Percentiles rank a stretch among this genome's conserved stretches.
phyloP scores from a whole-genome alignment of 2,113 vertebrate species.

The Prunella fulvescens region DNA sequence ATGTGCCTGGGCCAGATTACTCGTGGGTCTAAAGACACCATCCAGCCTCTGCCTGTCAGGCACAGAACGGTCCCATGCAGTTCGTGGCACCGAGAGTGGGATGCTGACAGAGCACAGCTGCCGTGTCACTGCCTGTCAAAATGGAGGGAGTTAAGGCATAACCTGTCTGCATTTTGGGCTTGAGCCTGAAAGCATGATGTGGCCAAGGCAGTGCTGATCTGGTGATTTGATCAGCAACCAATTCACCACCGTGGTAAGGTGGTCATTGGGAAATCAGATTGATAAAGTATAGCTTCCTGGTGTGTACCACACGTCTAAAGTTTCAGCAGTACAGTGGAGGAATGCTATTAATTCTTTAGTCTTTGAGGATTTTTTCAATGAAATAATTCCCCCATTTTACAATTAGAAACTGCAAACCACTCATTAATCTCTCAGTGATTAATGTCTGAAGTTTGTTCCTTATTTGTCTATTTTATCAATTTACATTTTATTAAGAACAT shows the following conservation, averaged over 20 bases:
- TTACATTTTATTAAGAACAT: background rate
- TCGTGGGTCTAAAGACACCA: background rate
- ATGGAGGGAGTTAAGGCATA: background rate
- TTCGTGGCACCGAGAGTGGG: background rate
- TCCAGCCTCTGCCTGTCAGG: background rate
- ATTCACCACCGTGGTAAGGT: background rate
- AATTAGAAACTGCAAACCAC: background rate
- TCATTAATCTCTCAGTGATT: background rate
- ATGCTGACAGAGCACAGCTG: rapidly evolving
- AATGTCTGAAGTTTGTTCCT: background rate
- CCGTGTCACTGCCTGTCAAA: background rate
- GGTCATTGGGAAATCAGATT: background rate
- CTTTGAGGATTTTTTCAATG: background rate
- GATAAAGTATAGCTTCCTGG: background rate
- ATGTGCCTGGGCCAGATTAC: background rate
- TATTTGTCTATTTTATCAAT: background rate
- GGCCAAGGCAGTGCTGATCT: background rate
- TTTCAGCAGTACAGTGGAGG: background rate
- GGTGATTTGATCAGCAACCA: background rate
- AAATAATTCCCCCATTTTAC: background rate
- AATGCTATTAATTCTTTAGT: background rate
- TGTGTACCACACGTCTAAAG: background rate
- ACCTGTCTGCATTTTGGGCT: background rate
- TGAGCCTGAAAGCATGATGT: background rate
- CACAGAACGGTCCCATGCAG: rapidly evolving